phyloP scores from a whole-genome alignment of 2,888 invertebrate genomes.

The Agonopterix subpropinquella region DNA sequence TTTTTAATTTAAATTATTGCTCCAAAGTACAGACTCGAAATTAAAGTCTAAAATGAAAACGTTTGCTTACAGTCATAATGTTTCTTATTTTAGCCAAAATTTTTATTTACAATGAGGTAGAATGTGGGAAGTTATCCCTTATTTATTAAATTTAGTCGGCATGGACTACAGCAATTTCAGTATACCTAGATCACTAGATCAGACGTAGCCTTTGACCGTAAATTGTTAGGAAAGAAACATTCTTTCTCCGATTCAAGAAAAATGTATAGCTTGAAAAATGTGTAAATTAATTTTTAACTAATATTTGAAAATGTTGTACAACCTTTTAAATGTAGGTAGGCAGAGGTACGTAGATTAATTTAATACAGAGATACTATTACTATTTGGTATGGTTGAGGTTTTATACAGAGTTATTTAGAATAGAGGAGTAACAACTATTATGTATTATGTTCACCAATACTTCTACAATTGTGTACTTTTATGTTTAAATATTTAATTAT shows the following conservation, averaged over 20 bases:
- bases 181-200: neutral
- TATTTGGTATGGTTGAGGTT: conserved; percentile 70
- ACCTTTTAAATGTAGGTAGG: neutral
- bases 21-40: conserved; percentile 40
- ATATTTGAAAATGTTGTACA: conserved; percentile 1
- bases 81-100: conserved; percentile 64
- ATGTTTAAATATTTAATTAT: neutral
- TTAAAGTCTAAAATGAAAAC: conserved; percentile 32
- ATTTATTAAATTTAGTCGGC: conserved; percentile 54
- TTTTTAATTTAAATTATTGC: conserved; percentile 50
- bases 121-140: conserved; percentile 51
- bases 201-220: neutral
- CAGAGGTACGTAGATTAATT: neutral
- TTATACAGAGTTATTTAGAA: conserved; percentile 68
- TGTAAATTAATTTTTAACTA: neutral
- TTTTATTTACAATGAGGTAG: conserved; percentile 73
- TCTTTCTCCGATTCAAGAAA: neutral
- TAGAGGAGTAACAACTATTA: conserved; percentile 10
- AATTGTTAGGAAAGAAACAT: neutral
- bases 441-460: conserved; percentile 1
- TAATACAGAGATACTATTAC: conserved; percentile 13
- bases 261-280: neutral
- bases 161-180: conserved; percentile 30
- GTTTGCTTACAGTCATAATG: conserved; percentile 40
- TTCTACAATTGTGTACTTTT: conserved; percentile 4